Evolutionary conservation across 2,113 vertebrate species (phyloP), one percentile per base, ranked within the genome.

Genomic region (Hemichromis elongatus): DNA sequence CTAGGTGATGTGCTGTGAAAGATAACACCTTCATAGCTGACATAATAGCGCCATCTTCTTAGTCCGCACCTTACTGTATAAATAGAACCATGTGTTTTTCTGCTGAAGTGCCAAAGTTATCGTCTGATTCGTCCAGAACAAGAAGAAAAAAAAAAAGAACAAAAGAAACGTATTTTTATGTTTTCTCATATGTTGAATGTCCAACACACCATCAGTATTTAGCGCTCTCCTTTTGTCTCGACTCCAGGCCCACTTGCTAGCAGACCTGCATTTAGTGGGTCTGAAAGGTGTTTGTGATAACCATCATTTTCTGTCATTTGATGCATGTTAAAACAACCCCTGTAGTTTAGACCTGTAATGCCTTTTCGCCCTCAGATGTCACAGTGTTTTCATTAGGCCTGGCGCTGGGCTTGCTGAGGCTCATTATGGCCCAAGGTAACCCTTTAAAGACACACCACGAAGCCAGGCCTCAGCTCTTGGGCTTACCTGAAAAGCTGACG

Each of bases 321-420:
- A 90, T 89, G 85, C 86, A 66, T 73, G 83, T 94, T 79, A 82
- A 93, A 92, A 92, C 93, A 93, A 59, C 83, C 88, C 83, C 86
- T 5, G 78, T 21, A 81, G 84, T 89, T 93, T 54, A 88, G 91
- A 92, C 93, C 90, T 93, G 73, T 91, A 94, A 91, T 92, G 78
- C 88, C 73, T 79, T 59, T 70, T 52, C 81, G 1, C 75, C 82
- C 83, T 93, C 66, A 89, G 90, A 93, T 90, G 91, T 94, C 88
- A 30, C 92, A 89, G 89, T 33, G 30, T 95, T 95, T 95, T 95
- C 94, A 94, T 96, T 96, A 94, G 84, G 42, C 53, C 78, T 70
- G 88, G 80, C 55, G 19, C 83, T 87, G 42, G 68, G 68, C 77
- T 85, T 57, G 80, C 90, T 86, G 70, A 50, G 83, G 55, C 78